phyloP scores from a whole-genome alignment of 2,797 vertebrate species.

The Bufotes viridis region DNA sequence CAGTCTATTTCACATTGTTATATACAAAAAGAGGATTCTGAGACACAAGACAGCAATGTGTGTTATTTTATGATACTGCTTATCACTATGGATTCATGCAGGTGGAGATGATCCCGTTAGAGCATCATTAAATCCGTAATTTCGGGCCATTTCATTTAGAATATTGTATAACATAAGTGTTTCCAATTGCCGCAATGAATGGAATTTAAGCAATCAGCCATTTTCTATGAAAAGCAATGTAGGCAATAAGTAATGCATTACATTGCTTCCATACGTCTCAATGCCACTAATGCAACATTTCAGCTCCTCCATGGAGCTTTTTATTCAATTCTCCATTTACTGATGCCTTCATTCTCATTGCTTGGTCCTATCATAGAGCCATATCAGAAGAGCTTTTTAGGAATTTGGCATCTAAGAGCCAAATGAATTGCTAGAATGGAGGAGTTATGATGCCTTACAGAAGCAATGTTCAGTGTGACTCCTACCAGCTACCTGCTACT shows the following conservation, averaged over 20 bases:
- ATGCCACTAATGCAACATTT: background rate
- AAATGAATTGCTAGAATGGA: background rate
- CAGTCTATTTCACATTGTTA: background rate
- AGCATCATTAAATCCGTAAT: slow-evolving; percentile 34
- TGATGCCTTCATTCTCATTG: background rate
- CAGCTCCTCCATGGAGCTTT: background rate
- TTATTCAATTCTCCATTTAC: background rate
- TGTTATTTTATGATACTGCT: background rate
- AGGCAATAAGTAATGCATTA: background rate
- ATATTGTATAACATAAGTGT: slow-evolving; percentile 32
- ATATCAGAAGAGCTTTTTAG: background rate
- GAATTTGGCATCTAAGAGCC: background rate
- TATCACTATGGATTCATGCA: background rate
- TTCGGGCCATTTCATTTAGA: slow-evolving; percentile 29
- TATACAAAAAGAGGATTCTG: background rate
- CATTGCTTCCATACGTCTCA: background rate
- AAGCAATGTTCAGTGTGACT: background rate
- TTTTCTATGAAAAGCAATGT: background rate
- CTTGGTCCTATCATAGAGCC: background rate
- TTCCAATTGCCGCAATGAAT: background rate
- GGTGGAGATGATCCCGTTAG: background rate
- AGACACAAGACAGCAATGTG: background rate
- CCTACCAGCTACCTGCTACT: background rate
- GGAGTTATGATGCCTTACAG: background rate
- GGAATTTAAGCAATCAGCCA: background rate